Conservation (phyloP, 2,888 invertebrate genomes). For the Drosophila lacicola region DNA sequence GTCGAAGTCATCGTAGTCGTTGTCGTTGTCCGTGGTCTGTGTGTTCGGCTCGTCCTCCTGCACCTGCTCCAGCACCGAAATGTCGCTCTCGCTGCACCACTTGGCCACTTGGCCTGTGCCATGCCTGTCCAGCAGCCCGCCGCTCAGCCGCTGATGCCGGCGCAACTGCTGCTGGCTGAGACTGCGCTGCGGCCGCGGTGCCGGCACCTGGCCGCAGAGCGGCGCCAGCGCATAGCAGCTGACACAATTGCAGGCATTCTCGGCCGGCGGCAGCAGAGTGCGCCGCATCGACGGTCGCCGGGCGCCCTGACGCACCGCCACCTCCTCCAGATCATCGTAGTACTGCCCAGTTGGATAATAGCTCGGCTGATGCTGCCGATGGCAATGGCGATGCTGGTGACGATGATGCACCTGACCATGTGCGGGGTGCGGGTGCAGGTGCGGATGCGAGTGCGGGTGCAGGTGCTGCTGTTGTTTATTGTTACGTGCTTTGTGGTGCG, state of each 20-base stretch:
- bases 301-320: slow-evolving; percentile 57
- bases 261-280: slow-evolving; percentile 29
- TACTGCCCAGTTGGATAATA: slow-evolving; percentile 49
- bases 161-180: slow-evolving; percentile 83
- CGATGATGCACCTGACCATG: slow-evolving; percentile 46
- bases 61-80: slow-evolving; percentile 76
- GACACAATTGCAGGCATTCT: slow-evolving; percentile 79
- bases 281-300: slow-evolving; percentile 65
- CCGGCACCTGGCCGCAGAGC: slow-evolving; percentile 77
- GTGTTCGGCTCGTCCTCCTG: slow-evolving; percentile 50
- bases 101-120: slow-evolving; percentile 62
- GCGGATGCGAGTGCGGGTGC: slow-evolving; percentile 42
- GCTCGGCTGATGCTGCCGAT: slow-evolving; percentile 35
- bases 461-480: slow-evolving; percentile 52
- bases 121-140: slow-evolving; percentile 63
- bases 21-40: slow-evolving; percentile 50
- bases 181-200: slow-evolving; percentile 79
- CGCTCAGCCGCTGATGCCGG: slow-evolving; percentile 80
- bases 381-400: slow-evolving; percentile 57
- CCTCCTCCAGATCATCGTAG: slow-evolving; percentile 68
- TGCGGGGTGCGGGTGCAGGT: slow-evolving; percentile 41
- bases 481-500: slow-evolving; percentile 65
- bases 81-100: slow-evolving; percentile 85
- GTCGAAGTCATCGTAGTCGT: slow-evolving; percentile 75
- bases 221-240: slow-evolving; percentile 83